phyloP scores from a whole-genome alignment of 2,113 vertebrate genomes.

The Prunella fulvescens region DNA sequence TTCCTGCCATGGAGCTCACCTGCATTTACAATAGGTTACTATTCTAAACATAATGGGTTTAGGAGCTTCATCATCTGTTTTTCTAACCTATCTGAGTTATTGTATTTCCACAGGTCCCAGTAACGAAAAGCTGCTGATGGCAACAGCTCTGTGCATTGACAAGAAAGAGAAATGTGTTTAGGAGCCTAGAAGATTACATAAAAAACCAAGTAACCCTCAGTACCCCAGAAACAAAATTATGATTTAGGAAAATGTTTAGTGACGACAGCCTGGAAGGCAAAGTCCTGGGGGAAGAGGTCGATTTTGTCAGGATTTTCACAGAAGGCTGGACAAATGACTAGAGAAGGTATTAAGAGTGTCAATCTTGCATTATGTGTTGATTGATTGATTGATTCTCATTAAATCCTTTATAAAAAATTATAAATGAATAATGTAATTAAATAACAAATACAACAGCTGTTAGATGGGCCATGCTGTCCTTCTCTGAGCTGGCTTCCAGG shows the following conservation, averaged over 20 bases:
- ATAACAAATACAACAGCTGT: background rate
- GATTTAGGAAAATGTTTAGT: background rate
- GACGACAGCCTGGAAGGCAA: background rate
- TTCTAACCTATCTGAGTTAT: background rate
- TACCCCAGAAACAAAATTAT: background rate
- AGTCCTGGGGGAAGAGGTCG: background rate
- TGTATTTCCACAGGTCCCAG: background rate
- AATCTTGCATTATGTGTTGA: rapidly evolving
- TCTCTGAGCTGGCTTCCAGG: background rate
- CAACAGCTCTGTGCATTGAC: background rate
- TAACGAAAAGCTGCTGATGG: background rate
- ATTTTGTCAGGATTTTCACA: background rate
- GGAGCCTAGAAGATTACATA: background rate
- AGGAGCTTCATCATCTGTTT: background rate
- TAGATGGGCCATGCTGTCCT: background rate
- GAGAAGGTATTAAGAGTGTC: background rate
- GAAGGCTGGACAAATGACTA: background rate
- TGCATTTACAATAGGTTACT: background rate
- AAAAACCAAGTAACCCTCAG: background rate
- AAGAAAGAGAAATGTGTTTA: background rate
- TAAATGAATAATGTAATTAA: background rate
- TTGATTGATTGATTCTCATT: background rate
- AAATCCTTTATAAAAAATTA: background rate
- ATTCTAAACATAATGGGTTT: background rate
- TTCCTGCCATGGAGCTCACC: no score